Conservation (phyloP, 1,140 invertebrate species). For the Pogonus chalceus region DNA sequence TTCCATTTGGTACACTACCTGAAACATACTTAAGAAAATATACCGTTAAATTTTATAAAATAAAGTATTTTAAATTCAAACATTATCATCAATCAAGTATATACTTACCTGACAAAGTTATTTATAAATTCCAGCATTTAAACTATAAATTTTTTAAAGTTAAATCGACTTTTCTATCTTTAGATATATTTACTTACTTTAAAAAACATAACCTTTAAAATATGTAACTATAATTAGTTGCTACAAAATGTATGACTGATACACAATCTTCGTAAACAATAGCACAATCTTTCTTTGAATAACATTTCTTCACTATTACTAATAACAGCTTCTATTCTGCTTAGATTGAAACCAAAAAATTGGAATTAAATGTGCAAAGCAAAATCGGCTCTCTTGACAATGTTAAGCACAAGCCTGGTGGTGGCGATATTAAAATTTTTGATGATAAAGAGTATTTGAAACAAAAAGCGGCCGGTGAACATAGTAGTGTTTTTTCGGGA, state of each 20-base stretch:
- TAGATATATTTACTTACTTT: too few relatives aligned
- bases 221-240: slow-evolving; percentile 14
- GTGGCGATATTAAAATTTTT: slow-evolving; percentile 88
- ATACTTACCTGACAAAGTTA: too few relatives aligned
- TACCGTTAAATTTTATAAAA: too few relatives aligned
- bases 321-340: slow-evolving; percentile 23
- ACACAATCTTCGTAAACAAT: slow-evolving; percentile 2
- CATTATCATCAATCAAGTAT: too few relatives aligned
- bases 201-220: too few relatives aligned
- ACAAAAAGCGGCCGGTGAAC: slow-evolving; percentile 58
- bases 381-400: slow-evolving; percentile 90
- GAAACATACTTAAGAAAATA: too few relatives aligned
- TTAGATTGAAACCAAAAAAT: slow-evolving; percentile 80
- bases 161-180: too few relatives aligned
- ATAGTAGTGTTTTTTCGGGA: slow-evolving; percentile 49
- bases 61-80: too few relatives aligned
- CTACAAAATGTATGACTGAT: slow-evolving; percentile 9
- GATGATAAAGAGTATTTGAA: slow-evolving; percentile 89
- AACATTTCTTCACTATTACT: slow-evolving; percentile 16
- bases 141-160: too few relatives aligned
- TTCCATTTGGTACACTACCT: too few relatives aligned
- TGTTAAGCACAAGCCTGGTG: slow-evolving; percentile 85
- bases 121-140: too few relatives aligned
- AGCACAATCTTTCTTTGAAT: slow-evolving; percentile 11
- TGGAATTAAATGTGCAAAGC: slow-evolving; percentile 76